These are phyloP conservation scores for Phasia obesa DNA, from an alignment of 2,888 invertebrate genomes.

Conservation along the genomic window DNA sequence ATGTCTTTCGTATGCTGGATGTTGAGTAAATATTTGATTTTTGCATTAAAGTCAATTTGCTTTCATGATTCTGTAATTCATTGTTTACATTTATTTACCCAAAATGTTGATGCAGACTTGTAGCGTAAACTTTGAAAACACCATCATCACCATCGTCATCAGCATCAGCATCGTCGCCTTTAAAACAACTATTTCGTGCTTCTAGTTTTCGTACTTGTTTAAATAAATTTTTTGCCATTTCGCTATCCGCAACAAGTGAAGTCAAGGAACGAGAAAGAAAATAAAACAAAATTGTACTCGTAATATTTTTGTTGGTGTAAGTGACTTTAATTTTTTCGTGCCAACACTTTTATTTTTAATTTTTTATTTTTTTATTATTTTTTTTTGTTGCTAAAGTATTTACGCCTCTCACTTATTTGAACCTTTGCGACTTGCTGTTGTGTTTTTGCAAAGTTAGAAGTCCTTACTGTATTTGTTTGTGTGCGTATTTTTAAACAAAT, in stretches of 20 bases:
- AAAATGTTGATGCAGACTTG: conserved; percentile 66
- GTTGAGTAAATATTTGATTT: conserved; percentile 82
- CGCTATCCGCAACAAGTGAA: conserved; percentile 65
- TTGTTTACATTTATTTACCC: conserved; percentile 78
- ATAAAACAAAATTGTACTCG: conserved; percentile 32
- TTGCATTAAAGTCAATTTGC: conserved; percentile 83
- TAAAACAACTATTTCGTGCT: conserved; percentile 35
- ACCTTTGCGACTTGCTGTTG: conserved; percentile 4
- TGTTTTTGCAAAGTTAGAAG: not conserved
- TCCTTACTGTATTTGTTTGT: conserved; percentile 33
- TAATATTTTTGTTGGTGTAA: conserved; percentile 47
- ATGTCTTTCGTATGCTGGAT: conserved; percentile 52
- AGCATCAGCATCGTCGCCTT: conserved; percentile 22
- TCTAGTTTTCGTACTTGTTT: conserved; percentile 29
- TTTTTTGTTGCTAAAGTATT: conserved; percentile 32
- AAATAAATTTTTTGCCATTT: conserved; percentile 32
- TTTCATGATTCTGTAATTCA: conserved; percentile 83
- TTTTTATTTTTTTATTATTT: conserved; percentile 28
- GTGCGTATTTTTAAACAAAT: conserved; percentile 37
- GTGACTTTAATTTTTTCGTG: conserved; percentile 63
- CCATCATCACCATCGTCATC: conserved; percentile 16
- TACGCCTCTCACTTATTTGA: conserved; percentile 10
- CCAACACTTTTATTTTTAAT: conserved; percentile 59
- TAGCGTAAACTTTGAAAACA: conserved; percentile 51
- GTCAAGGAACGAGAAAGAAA: conserved; percentile 14